Percentiles rank a stretch among this genome's conserved stretches.
Conservation (phyloP, 2,113 vertebrate species). For the Thinocorus orbignyianus region DNA sequence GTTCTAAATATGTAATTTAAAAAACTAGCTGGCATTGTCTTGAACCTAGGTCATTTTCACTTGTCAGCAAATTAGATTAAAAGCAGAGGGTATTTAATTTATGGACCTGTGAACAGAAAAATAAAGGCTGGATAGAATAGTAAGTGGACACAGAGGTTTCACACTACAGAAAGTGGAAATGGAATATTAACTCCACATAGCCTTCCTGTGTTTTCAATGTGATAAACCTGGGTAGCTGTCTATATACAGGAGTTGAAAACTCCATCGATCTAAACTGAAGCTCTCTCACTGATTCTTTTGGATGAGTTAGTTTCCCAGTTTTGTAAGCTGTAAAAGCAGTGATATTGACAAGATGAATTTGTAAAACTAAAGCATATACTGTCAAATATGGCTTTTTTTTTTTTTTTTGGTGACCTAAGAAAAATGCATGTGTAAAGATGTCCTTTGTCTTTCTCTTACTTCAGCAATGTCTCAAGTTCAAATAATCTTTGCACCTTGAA, state of each 20-base stretch:
- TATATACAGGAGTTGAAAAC: not conserved
- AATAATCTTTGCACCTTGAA: not conserved
- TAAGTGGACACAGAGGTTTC: constrained; percentile 1
- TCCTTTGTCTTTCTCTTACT: not conserved
- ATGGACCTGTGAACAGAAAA: constrained; percentile 25
- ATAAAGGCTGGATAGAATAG: constrained; percentile 1
- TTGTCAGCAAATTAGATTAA: constrained; percentile 31
- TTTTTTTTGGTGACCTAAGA: not conserved
- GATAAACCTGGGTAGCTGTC: not conserved
- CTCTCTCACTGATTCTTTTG: not conserved
- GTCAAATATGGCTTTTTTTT: not conserved
- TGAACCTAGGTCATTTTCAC: constrained; percentile 13
- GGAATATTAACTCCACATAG: not conserved
- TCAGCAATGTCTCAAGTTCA: not conserved
- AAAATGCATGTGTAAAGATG: not conserved
- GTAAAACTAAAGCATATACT: not conserved
- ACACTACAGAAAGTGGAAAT: not conserved
- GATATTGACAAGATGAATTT: not conserved
- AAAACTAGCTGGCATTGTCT: not conserved
- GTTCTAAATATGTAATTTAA: not conserved
- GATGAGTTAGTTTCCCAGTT: not conserved
- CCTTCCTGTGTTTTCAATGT: not conserved
- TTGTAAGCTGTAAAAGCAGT: not conserved
- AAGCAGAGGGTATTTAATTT: constrained; percentile 8
- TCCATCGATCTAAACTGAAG: not conserved